Conservation (phyloP, 2,113 vertebrate genomes). For the Rhineura floridana region DNA sequence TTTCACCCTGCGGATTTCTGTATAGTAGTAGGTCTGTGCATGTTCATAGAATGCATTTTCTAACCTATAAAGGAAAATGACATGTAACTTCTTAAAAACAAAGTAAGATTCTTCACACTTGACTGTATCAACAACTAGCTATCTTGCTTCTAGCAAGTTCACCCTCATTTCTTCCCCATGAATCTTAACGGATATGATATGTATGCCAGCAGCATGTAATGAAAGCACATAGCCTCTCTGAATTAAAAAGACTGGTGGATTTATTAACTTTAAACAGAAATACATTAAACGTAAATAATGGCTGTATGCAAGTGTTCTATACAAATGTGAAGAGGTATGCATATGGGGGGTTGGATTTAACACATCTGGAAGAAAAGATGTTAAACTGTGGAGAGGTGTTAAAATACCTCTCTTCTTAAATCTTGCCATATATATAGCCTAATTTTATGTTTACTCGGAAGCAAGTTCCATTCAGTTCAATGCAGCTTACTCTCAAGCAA, state of each 20-base stretch:
- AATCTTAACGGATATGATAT: neutral
- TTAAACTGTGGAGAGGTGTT: neutral
- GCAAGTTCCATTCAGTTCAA: neutral
- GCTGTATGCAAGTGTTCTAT: neutral
- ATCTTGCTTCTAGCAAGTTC: neutral
- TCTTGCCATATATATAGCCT: neutral
- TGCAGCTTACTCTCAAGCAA: neutral
- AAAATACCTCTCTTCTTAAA: neutral
- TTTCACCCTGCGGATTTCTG: constrained; percentile 94
- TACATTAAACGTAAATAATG: neutral
- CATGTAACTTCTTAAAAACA: neutral
- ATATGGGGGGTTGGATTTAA: no score
- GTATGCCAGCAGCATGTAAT: neutral
- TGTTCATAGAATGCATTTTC: constrained; percentile 99
- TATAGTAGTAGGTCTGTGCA: constrained; percentile 97
- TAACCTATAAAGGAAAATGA: constrained; percentile 79
- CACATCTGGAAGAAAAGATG: neutral
- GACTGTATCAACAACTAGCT: neutral
- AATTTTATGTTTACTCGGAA: neutral
- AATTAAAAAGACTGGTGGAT: neutral
- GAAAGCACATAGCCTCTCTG: neutral
- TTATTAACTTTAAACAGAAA: neutral
- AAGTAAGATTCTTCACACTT: neutral
- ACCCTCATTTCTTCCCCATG: neutral
- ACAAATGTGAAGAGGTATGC: rapidly evolving